Conservation (phyloP, 2,888 invertebrate species). For the Tupiocoris notatus region DNA sequence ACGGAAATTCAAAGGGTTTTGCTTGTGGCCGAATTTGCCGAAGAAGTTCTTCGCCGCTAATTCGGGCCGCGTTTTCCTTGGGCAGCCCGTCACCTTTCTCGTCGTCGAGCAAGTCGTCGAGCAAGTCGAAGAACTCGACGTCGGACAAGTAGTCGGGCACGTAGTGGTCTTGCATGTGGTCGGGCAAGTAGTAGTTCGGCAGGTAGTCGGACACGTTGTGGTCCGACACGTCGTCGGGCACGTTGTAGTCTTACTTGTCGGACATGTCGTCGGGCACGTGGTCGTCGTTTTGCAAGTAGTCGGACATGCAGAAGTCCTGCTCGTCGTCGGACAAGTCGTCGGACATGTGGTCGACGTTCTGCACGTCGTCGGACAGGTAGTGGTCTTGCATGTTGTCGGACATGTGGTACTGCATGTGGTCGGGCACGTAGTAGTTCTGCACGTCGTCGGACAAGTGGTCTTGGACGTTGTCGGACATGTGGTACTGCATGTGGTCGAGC, state of each 20-base stretch:
- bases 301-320: background rate
- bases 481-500: background rate
- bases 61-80: background rate
- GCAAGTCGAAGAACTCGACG: background rate
- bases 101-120: background rate
- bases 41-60: background rate
- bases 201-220: background rate
- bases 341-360: background rate
- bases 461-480: background rate
- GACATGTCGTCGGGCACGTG: background rate
- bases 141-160: background rate
- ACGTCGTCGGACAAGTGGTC: background rate
- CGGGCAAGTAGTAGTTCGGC: background rate
- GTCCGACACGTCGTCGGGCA: background rate
- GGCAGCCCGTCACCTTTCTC: background rate
- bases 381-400: background rate
- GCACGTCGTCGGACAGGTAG: background rate
- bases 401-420: background rate
- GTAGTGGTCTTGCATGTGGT: background rate
- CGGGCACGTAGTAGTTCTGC: background rate
- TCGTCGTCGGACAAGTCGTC: background rate
- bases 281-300: background rate
- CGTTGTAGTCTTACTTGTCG: background rate
- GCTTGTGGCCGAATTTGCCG: background rate
- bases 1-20: background rate